A percentile compares a stretch with the other conserved stretches of the same genome.
phyloP scores from a whole-genome alignment of 2,113 vertebrate genomes.

The Myanophis thanlyinensis region DNA sequence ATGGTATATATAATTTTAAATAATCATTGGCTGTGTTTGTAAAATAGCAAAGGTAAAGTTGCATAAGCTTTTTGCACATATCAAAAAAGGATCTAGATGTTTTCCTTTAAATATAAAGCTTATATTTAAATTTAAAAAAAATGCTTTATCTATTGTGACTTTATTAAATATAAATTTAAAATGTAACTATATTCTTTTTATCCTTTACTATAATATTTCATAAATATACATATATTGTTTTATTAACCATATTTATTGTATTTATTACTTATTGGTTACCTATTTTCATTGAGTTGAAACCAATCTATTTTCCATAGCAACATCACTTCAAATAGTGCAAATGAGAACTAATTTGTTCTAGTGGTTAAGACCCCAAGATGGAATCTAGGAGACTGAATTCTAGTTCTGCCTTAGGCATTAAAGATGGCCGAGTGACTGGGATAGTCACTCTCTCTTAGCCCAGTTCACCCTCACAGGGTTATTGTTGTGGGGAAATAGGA shows the following conservation, averaged over 20 bases:
- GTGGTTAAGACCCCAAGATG: neutral
- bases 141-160: neutral
- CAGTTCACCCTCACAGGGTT: neutral
- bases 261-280: neutral
- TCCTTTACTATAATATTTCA: neutral
- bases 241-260: neutral
- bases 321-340: neutral
- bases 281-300: neutral
- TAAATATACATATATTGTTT: neutral
- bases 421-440: neutral
- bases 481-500: neutral
- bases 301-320: neutral
- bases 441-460: neutral
- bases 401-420: no score
- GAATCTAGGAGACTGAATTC: neutral
- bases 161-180: neutral
- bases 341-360: neutral
- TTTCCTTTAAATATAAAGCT: neutral
- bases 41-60: neutral
- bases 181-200: neutral
- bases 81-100: neutral
- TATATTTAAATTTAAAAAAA: neutral
- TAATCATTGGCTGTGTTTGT: neutral
- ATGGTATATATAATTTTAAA: neutral
- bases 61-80: neutral